Evolutionary conservation across 2,888 invertebrate species (phyloP).

Genomic region (Syrphus vitripennis): DNA sequence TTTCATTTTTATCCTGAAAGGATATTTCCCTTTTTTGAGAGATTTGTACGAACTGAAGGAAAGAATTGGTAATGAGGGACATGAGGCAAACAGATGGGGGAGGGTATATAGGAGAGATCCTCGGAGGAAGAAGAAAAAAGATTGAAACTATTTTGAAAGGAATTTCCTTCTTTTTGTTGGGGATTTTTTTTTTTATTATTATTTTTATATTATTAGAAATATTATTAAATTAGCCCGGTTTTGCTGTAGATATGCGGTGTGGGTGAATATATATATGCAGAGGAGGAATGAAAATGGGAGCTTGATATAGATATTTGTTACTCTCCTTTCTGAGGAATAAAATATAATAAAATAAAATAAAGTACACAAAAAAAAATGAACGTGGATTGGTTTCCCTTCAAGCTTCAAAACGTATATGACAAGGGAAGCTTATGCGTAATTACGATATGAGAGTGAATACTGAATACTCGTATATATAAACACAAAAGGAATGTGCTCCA

Average conservation of each 20-base stretch:
- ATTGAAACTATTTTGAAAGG: conserved; percentile 72
- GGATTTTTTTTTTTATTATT: conserved; percentile 24
- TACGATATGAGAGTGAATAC: conserved; percentile 52
- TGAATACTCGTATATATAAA: no score
- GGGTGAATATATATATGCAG: neutral
- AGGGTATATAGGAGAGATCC: no score
- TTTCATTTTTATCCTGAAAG: conserved; percentile 71
- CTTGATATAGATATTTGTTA: conserved; percentile 38
- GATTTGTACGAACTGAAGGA: conserved; percentile 63
- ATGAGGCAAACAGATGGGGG: neutral
- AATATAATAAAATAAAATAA: conserved; percentile 2
- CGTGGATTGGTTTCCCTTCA: conserved; percentile 33
- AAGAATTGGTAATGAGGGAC: conserved; percentile 65
- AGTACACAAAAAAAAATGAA: conserved; percentile 10
- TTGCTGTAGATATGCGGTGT: conserved; percentile 32
- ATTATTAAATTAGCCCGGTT: conserved; percentile 70
- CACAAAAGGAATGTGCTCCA: conserved; percentile 57
- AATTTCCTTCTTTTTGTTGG: conserved; percentile 62
- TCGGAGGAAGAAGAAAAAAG: conserved; percentile 29
- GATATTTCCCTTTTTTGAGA: conserved; percentile 68
- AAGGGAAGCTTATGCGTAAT: conserved; percentile 66
- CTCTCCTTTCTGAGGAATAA: conserved; percentile 32
- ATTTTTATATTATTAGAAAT: conserved; percentile 65
- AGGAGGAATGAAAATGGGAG: neutral
- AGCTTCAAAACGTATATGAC: conserved; percentile 25